A percentile compares a stretch with the other conserved stretches of the same genome.
These are phyloP conservation scores for Myrmecophaga tridactyla DNA, from an alignment of 2,113 vertebrate genomes.

Conservation along the genomic window DNA sequence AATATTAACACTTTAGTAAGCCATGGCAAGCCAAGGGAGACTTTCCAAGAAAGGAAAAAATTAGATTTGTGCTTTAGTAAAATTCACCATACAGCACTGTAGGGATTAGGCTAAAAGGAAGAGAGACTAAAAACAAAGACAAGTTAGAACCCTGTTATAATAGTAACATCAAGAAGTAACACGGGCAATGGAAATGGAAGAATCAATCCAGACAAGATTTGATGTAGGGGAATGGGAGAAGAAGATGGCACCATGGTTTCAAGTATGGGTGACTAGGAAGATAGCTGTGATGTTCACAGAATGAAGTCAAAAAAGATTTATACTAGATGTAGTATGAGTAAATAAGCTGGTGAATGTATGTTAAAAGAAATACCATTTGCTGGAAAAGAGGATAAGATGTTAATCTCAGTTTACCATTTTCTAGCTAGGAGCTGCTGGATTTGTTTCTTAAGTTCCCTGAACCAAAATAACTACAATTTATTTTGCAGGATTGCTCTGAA, in stretches of 20 bases:
- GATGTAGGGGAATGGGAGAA: background rate
- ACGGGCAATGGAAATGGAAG: constrained; percentile 4
- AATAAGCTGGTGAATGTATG: background rate
- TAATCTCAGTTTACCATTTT: background rate
- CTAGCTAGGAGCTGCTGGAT: background rate
- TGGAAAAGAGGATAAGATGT: background rate
- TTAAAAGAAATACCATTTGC: background rate
- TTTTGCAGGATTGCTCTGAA: background rate
- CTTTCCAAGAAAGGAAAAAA: background rate
- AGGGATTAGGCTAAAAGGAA: background rate
- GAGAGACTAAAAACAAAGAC: background rate
- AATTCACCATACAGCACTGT: background rate
- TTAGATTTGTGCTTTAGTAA: background rate
- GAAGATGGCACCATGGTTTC: background rate
- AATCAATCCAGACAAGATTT: background rate
- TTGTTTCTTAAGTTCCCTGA: background rate
- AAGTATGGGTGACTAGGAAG: background rate
- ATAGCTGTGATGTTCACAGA: background rate
- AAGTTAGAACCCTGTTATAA: background rate
- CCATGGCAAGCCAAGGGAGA: background rate
- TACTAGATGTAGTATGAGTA: background rate
- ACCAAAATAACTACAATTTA: background rate
- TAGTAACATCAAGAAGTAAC: background rate
- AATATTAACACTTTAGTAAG: background rate
- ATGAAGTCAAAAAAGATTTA: background rate